Evolutionary conservation across 2,797 vertebrate species (phyloP).

Genomic region (Austrolebias charrua): DNA sequence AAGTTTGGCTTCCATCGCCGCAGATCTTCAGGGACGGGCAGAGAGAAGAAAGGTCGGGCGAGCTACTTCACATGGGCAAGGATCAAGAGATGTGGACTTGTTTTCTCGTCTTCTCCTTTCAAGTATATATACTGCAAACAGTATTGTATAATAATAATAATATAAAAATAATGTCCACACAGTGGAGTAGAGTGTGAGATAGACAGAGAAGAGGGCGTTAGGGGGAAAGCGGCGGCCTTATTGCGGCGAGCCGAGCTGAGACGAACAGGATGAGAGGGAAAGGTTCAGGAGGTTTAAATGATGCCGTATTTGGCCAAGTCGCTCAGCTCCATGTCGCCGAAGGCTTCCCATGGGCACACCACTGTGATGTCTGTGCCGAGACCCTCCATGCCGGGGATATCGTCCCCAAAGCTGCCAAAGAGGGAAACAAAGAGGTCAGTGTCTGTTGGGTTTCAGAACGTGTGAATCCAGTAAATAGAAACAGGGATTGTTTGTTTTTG

Average conservation of each 20-base stretch:
- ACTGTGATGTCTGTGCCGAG: constrained; percentile 89
- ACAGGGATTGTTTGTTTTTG: fast-evolving
- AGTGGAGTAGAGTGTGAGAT: constrained; percentile 57
- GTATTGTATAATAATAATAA: constrained; percentile 64
- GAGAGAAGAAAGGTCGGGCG: constrained; percentile 2
- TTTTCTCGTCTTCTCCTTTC: constrained; percentile 67
- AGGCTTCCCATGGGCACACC: constrained; percentile 87
- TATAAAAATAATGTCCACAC: constrained; percentile 60
- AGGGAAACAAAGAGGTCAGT: constrained; percentile 9
- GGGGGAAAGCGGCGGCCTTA: constrained; percentile 62
- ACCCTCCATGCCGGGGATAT: constrained; percentile 98
- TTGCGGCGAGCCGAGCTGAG: constrained; percentile 38
- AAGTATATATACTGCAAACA: constrained; percentile 67
- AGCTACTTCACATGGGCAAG: constrained; percentile 24
- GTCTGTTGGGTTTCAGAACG: too few species aligned
- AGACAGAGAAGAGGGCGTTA: constrained; percentile 69
- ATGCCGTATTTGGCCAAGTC: constrained; percentile 87
- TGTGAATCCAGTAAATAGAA: neutral
- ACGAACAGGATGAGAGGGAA: constrained; percentile 15
- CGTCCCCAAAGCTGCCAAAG: constrained; percentile 88
- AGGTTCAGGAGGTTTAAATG: constrained; percentile 73
- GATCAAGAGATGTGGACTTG: constrained; percentile 25
- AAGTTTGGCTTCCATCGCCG: constrained; percentile 62
- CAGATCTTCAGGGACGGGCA: neutral
- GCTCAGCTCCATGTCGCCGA: constrained; percentile 86